These are phyloP conservation scores for Thymallus thymallus DNA, from an alignment of 2,113 vertebrate genomes.

Conservation along the genomic window DNA sequence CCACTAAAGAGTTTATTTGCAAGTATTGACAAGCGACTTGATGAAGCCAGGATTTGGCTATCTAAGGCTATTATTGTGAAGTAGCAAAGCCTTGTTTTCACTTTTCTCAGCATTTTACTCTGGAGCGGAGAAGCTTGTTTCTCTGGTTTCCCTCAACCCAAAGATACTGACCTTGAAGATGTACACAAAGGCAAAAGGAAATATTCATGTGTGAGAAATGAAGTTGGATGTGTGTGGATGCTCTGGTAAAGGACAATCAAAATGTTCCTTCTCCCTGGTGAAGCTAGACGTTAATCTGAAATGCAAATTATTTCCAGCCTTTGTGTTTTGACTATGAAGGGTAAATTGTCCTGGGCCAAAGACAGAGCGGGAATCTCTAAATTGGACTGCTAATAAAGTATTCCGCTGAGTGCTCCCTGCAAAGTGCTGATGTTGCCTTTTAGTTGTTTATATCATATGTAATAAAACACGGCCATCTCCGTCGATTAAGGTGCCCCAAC, in stretches of 20 bases:
- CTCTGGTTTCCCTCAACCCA: too few relatives aligned
- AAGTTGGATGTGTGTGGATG: not conserved
- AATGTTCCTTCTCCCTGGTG: not conserved
- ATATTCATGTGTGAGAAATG: not conserved
- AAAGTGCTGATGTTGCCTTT: slow-evolving; percentile 27
- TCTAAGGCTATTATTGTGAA: slow-evolving; percentile 16
- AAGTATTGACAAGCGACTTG: slow-evolving; percentile 47
- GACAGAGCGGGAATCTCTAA: slow-evolving; percentile 6
- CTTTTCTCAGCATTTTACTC: slow-evolving; percentile 8
- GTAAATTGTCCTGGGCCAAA: slow-evolving; percentile 20
- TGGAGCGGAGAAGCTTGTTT: not conserved
- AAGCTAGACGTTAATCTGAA: not conserved
- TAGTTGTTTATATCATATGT: slow-evolving; percentile 18
- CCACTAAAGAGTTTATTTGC: slow-evolving; percentile 46
- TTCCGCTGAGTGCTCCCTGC: not conserved
- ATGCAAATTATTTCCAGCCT: slow-evolving; percentile 13
- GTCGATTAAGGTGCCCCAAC: slow-evolving; percentile 11
- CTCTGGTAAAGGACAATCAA: too few relatives aligned
- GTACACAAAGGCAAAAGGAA: not conserved
- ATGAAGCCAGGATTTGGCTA: slow-evolving; percentile 30
- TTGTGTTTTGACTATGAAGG: slow-evolving; percentile 17
- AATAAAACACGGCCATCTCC: slow-evolving; percentile 24
- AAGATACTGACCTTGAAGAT: not conserved
- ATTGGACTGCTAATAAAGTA: slow-evolving; percentile 23
- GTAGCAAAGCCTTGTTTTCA: slow-evolving; percentile 19